Base-by-base conservation (phyloP, 2,888 invertebrate genomes). In the Lochmaea crataegi region DNA sequence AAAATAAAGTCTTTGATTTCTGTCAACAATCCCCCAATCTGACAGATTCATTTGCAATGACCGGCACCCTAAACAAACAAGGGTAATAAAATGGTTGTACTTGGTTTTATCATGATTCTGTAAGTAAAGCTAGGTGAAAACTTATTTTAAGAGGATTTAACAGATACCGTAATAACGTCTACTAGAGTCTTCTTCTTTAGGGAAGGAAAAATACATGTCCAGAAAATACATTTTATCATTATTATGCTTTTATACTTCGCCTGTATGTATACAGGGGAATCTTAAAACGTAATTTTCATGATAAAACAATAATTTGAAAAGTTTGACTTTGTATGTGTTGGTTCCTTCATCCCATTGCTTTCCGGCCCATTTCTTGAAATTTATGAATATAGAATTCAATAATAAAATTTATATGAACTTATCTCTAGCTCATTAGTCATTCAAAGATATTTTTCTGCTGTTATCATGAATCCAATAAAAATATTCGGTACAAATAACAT, bases 31-130 rank as follows among this genome's bases (percentile, higher is more conserved):
- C 68, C 74, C 76, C 70, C 73, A 77, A 78, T 78, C 75, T 80
- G 80, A 79, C 81, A 77, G 80, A 80, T 79, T 77, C 75, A 79
- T 80, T 78, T 76, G 72, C 77, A 75, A 79, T 77, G 72, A 75
- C 75, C 78, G 80, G 80, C 80, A 80, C 77, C 83, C 83, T 82
- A 83, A 83, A 79, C 81, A 82, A 83, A 83, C 82, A 82, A 75
- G 76, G 79, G 73, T 75, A 76, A 80, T 79, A 64, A 64, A 63
- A 70, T 41, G 80, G 78, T 80, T 42, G 53, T 72, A 51, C 57
- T 72, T 64, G 65, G 64, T 63, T 70, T 70, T 70, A 70, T 64
- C 68, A 22, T 16, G 41, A 63, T 60, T 60, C 32, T 51, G 68
- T 67, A 64, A 69, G 69, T 48, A 70, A 48, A 48, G 45, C 45